Percentiles rank a stretch among this genome's conserved stretches.
Conservation (phyloP, 2,888 invertebrate genomes). For the Cryptus viduatorius region DNA sequence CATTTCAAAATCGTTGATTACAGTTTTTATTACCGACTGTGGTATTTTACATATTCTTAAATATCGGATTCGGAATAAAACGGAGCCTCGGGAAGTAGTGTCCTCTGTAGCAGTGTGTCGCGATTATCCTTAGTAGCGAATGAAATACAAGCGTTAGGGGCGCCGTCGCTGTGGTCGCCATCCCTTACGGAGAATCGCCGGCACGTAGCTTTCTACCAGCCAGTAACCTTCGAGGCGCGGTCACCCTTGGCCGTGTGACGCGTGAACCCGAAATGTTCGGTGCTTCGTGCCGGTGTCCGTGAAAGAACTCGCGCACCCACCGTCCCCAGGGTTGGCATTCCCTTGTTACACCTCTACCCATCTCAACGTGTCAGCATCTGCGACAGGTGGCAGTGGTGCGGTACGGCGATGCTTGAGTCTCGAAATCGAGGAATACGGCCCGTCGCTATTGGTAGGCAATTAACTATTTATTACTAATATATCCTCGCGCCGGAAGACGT, state of each 20-base stretch:
- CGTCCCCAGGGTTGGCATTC: not conserved
- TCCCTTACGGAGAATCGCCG: slow-evolving; percentile 32
- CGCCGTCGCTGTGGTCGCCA: slow-evolving; percentile 48
- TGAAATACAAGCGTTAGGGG: slow-evolving; percentile 16
- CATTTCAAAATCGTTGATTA: not conserved
- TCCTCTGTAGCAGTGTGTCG: slow-evolving; percentile 47
- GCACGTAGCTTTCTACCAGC: slow-evolving; percentile 36
- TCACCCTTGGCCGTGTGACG: slow-evolving; percentile 60
- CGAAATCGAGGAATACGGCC: slow-evolving; percentile 34
- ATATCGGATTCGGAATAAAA: not conserved
- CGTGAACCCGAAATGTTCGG: slow-evolving; percentile 37
- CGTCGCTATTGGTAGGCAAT: slow-evolving; percentile 49
- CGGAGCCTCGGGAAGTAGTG: slow-evolving; percentile 25
- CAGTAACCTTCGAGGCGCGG: slow-evolving; percentile 68
- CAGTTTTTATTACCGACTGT: not conserved
- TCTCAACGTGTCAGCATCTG: slow-evolving; percentile 34
- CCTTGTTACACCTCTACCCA: not conserved
- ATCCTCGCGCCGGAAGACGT: not conserved
- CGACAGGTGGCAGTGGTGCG: slow-evolving; percentile 48
- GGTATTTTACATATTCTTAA: not conserved
- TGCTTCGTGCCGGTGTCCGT: slow-evolving; percentile 22
- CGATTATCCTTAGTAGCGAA: not conserved
- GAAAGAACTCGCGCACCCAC: slow-evolving; percentile 14
- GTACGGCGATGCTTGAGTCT: slow-evolving; percentile 44
- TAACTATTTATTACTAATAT: slow-evolving; percentile 2